A percentile compares a stretch with the other conserved stretches of the same genome.
phyloP scores from a whole-genome alignment of 2,113 vertebrate genomes.

The Serinus canaria region DNA sequence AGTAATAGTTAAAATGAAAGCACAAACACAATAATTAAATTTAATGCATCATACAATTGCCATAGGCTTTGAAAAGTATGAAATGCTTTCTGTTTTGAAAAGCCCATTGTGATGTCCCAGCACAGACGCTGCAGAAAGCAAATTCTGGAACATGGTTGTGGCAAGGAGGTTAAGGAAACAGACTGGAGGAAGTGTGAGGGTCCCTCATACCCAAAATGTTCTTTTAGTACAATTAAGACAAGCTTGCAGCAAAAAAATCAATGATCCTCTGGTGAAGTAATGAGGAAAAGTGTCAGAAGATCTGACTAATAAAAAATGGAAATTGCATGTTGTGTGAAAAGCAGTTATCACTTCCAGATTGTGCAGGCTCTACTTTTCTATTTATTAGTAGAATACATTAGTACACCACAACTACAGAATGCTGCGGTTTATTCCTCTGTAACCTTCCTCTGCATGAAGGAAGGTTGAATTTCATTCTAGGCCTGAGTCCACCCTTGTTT shows the following conservation, averaged over 20 bases:
- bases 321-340: not conserved
- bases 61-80: not conserved
- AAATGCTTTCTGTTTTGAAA: not conserved
- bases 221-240: not conserved
- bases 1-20: not conserved
- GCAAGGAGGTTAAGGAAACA: not conserved
- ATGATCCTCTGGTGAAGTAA: not conserved
- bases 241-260: not conserved
- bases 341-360: not conserved
- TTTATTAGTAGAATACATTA: not conserved
- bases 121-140: not conserved
- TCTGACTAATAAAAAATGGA: not conserved
- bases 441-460: not conserved
- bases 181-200: not conserved
- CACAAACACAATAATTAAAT: not conserved
- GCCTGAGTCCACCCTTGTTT: not conserved
- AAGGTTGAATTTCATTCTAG: not conserved
- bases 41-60: not conserved
- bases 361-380: not conserved
- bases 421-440: not conserved
- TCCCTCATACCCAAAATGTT: not conserved
- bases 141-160: not conserved
- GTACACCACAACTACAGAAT: fast-evolving
- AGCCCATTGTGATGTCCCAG: not conserved
- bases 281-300: not conserved